Evolutionary conservation across 2,888 invertebrate species (phyloP), one percentile per base, ranked within the genome.

Genomic region (Priocnemis perturbator): DNA sequence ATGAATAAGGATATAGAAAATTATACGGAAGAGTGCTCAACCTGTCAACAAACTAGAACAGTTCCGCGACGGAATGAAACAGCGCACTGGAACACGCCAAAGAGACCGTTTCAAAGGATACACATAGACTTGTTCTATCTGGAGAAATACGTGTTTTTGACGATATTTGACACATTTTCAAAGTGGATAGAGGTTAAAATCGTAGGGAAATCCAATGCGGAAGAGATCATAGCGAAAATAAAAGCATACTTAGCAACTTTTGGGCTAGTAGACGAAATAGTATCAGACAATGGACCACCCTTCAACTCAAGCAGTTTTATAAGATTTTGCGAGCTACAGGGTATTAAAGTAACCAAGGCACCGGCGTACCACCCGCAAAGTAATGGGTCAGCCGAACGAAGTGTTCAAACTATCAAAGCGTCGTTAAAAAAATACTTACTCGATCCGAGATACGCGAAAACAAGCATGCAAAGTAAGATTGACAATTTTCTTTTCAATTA

Each of bases 321-420:
- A 30, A 9, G 44, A 11, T 71, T 71, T 58, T 60, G 47, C 20
- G 7, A 60, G 17, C 11, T 4, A n/a, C 7, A 62, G 76, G 75
- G 58, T 57, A 78, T 67, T 21, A 56, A 68, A 53, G 59, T 79
- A 26, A 71, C 71, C 11, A 73, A 81, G 30, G 69, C 73, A 61
- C 72, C 74, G 45, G 69, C 77, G 1, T 81, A 82, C 64, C 76
- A 80, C 48, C 73, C 81, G 17, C 60, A 79, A 60, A 74, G 73
- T 50, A 80, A 79, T 61, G 78, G 79, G 50, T 21, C 64, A 55
- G 74, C 79, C 9, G 74, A 81, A 70, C 71, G 71, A 64, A 64
- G 61, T 0, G 78, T 80, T 2, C 71, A 78, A 62, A 67, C 67
- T 9, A 64, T 74, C 23, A 81, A 81, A 67, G 68, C 4, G 14